phyloP scores from a whole-genome alignment of 2,113 vertebrate species.

The Ictalurus furcatus region DNA sequence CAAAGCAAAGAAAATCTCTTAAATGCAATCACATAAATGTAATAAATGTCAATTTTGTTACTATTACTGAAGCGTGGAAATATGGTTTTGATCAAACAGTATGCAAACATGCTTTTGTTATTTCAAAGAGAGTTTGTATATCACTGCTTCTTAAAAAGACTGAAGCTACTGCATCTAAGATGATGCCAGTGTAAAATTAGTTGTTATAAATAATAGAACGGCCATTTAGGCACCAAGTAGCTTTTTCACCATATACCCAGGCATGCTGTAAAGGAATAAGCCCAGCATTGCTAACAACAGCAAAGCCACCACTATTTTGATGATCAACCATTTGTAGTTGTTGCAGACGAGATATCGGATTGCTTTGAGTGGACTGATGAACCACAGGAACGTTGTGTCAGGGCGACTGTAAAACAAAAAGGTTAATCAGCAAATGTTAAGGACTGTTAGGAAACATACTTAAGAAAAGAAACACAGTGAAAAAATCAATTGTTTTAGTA shows the following conservation, averaged over 20 bases:
- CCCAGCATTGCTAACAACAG: constrained; percentile 80
- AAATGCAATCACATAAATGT: background rate
- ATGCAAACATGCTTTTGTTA: constrained; percentile 3
- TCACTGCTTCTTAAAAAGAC: background rate
- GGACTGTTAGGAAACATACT: background rate
- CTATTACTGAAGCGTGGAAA: background rate
- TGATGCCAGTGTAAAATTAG: too few species aligned
- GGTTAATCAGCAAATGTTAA: constrained; percentile 3
- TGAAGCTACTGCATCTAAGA: background rate
- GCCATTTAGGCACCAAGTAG: constrained; percentile 79
- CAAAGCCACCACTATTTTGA: constrained; percentile 86
- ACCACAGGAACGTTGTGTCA: constrained; percentile 91
- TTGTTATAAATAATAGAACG: background rate
- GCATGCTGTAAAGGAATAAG: constrained; percentile 91
- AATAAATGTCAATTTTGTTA: constrained; percentile 4
- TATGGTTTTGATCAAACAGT: constrained; percentile 10
- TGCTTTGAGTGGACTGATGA: constrained; percentile 89
- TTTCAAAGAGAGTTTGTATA: background rate
- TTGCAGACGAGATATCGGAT: constrained; percentile 89
- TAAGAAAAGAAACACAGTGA: background rate
- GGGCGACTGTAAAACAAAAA: constrained; percentile 80
- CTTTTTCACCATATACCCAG: constrained; percentile 93
- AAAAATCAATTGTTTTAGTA: background rate
- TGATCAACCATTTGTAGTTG: constrained; percentile 90
- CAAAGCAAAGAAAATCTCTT: background rate